Base-by-base conservation (phyloP, 2,113 vertebrate genomes). In the Cynopterus brachyotis region DNA sequence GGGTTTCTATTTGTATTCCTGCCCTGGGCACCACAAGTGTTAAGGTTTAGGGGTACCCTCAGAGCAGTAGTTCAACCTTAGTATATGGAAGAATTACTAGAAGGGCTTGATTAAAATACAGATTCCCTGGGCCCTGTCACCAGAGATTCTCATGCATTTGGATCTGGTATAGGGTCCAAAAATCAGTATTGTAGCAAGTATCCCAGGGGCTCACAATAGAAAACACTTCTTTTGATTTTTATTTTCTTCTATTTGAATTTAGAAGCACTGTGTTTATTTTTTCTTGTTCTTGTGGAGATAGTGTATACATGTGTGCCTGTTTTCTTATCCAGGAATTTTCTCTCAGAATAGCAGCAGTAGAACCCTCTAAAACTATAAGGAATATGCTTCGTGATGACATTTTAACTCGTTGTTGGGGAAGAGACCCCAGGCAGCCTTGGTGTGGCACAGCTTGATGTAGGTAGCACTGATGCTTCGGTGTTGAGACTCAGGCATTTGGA, bases 201-300 rank as follows among this genome's bases (percentile, higher is more conserved):
- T 35, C 35, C 22, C 22, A 45, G 32, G 11, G 9, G 89, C 9
- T 45, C 13, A 40, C 0, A 9, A 53, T 50, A 26, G 40, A 70
- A 94, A 66, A 64, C 3, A 66, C 37, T 89, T 70, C 4, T 85
- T 93, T 64, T 69, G 59, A 50, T 16, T 45, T 83, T 87, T 42
- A 67, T 95, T 84, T 89, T 85, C 30, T 95, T 91, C 20, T 2
- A 42, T 80, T 82, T 95, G 32, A 94, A 75, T 84, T 81, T 60
- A 86, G 45, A 76, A 94, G 45, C 12, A 15, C 37, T 30, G 26
- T 45, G n/a, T 15, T 89, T 64, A 62, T 32, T 86, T 84, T 55
- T 73, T 50, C 47, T 85, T 94, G 26, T 73, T 83, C 55, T 90
- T 94, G 9, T 72, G 6, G 53, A 92, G 47, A 17, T 8, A 89